Base-by-base conservation (phyloP, 2,888 invertebrate species). In the Drosophila seclusa region DNA sequence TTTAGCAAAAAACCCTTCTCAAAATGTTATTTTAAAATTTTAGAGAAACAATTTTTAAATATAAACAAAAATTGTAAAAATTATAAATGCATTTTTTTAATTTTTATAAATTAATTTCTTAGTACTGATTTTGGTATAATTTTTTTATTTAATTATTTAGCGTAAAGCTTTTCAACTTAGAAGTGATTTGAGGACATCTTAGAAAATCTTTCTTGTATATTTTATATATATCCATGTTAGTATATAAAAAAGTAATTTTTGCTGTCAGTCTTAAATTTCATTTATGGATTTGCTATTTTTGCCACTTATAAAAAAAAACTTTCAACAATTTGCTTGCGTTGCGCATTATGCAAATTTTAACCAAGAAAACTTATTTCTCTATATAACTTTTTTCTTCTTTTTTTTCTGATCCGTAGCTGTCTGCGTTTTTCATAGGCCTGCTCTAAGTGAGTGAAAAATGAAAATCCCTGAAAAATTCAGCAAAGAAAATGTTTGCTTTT, bases 271-370 rank as follows among this genome's bases (percentile, higher is more conserved):
- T 58, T 7, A 55, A 45, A 42, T 27, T 36, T 60, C 42, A 55
- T 27, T 54, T 62, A 58, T 52, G 38, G 21, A 55, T 42, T 70
- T 61, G 24, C 34, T 48, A 8, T 55, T 34, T 11, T 40, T 58
- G 45, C n/a, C 27, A 29, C 11, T 38, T 36, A 16, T 40, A 4
- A 42, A 55, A n/a, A 68, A 73, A 18, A 58, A 66, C 49, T 65
- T 71, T 24, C 36, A 49, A 59, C 61, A 71, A 78, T 83, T 45
- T 78, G 89, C 68, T 83, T 74, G 67, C 69, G 50, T 71, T 66
- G 73, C 63, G 84, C 65, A 80, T 85, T 87, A 89, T 87, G 80
- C 76, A 89, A 89, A 87, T 78, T 81, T 60, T 76, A 49, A 36
- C 27, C 54, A 65, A 68, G 54, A 52, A 61, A 81, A 76, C 32